phyloP scores from a whole-genome alignment of 1,140 invertebrate species.

The Neodiprion pinetum region DNA sequence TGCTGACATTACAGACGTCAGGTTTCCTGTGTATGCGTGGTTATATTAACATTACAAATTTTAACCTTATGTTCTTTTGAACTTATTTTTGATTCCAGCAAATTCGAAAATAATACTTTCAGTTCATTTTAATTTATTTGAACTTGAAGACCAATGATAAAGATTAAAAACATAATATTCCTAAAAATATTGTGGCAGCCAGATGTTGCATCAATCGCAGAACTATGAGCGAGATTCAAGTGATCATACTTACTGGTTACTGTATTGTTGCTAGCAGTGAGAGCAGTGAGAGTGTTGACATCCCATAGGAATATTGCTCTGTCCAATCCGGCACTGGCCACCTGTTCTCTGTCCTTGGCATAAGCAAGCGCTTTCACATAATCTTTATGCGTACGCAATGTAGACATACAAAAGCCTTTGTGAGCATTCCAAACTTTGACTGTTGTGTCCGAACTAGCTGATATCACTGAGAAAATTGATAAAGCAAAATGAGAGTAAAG shows the following conservation, averaged over 20 bases:
- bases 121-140: constrained; percentile 7
- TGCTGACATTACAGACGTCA: no score
- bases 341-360: constrained; percentile 96
- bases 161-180: not conserved
- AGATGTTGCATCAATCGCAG: no score
- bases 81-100: constrained; percentile 3
- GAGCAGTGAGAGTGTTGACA: constrained; percentile 95
- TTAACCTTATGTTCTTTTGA: not conserved
- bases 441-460: constrained; percentile 98
- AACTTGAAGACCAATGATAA: constrained; percentile 1
- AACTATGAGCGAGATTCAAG: not conserved
- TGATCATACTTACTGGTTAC: constrained; percentile 84
- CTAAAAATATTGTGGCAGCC: not conserved
- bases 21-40: no score
- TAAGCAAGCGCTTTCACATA: constrained; percentile 99
- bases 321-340: constrained; percentile 97
- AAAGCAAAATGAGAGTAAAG: constrained; percentile 24
- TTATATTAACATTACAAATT: no score
- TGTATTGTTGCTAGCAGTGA: constrained; percentile 98
- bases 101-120: not conserved
- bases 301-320: constrained; percentile 99
- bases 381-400: constrained; percentile 96
- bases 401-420: constrained; percentile 99
- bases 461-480: constrained; percentile 81
- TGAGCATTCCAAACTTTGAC: constrained; percentile 99